Evolutionary conservation across 1,140 invertebrate species (phyloP).

Genomic region (Agrilus planipennis): DNA sequence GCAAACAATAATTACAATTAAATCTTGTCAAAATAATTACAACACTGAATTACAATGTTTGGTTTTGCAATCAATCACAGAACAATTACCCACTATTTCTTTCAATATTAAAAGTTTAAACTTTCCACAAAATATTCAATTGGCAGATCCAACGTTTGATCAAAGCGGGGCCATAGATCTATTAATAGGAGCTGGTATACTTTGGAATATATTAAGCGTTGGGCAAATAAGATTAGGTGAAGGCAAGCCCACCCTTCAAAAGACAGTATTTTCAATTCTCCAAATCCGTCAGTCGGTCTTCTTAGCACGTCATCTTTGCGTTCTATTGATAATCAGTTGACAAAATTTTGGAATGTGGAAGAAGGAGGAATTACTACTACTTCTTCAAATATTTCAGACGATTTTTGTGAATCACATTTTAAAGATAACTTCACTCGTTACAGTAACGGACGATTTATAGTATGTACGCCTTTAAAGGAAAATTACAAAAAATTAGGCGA

Average conservation of each 20-base stretch:
- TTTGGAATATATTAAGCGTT: constrained; percentile 14
- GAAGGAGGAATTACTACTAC: no score
- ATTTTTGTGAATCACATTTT: constrained; percentile 6
- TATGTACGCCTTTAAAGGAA: constrained; percentile 3
- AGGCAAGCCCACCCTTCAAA: constrained; percentile 23
- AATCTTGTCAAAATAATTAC: no score
- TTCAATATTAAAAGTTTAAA: constrained; percentile 11
- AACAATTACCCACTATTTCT: constrained; percentile 8
- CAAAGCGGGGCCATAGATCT: constrained; percentile 16
- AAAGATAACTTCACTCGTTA: neutral
- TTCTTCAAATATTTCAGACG: no score
- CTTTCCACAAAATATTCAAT: no score
- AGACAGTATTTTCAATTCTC: constrained; percentile 23
- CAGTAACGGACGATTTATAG: constrained; percentile 3
- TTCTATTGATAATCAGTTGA: no score
- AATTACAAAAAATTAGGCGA: constrained; percentile 3
- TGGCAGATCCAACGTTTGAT: constrained; percentile 19
- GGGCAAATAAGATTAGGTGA: constrained; percentile 20
- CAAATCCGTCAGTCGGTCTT: no score
- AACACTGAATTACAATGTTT: no score
- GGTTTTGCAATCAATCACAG: constrained; percentile 9
- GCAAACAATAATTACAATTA: no score
- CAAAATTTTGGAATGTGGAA: no score
- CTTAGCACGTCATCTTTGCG: no score
- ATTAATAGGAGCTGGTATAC: constrained; percentile 20